Base-by-base conservation (phyloP, 2,888 invertebrate species). In the Synergus itoensis region DNA sequence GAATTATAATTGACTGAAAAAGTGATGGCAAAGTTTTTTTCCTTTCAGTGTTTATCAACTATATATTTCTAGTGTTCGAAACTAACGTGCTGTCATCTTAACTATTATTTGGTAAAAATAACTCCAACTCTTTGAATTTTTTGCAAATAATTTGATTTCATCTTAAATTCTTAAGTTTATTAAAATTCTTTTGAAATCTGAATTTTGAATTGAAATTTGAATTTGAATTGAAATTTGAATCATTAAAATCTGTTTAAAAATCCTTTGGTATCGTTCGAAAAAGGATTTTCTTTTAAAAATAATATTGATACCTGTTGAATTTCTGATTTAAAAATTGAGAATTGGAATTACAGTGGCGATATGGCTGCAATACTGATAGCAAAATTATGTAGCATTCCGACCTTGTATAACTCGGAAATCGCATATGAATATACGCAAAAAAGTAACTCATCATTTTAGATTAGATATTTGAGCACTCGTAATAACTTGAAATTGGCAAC, bases 391-490 rank as follows among this genome's bases (percentile, higher is more conserved):
- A 16, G 36, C 12, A 40, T 73, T 53, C 36, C 36, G 53, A 48
- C 73, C 73, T 73, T 73, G 73, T 16, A 36, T 12, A 53, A 73
- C 8, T 36, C 12, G 4, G 36, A 40, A 53, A 53, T 53, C 36
- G 36, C 11, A 21, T 53, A 48, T 73, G 45, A 73, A 36, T 73
- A 11, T 28, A 36, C 40, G 36, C 9, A n/a, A 12, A 36, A 28
- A 73, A 28, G 40, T 36, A 48, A 28, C 28, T 73, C 16, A 14
- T 53, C 16, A 53, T 48, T 12, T 69, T n/a, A 45, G 21, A 53
- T 73, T 53, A 60, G 12, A 60, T 21, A 60, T 18, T 60, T 21
- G 5, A 60, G 18, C 21, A 60, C 11, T 60, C 12, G 60, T 21
- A 60, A 57, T 21, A 60, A 57, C 18, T 18, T 12, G 12, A 57